Evolutionary conservation across 2,888 invertebrate genomes (phyloP), one percentile per base, ranked within the genome.

Genomic region (Brenthis hecate): DNA sequence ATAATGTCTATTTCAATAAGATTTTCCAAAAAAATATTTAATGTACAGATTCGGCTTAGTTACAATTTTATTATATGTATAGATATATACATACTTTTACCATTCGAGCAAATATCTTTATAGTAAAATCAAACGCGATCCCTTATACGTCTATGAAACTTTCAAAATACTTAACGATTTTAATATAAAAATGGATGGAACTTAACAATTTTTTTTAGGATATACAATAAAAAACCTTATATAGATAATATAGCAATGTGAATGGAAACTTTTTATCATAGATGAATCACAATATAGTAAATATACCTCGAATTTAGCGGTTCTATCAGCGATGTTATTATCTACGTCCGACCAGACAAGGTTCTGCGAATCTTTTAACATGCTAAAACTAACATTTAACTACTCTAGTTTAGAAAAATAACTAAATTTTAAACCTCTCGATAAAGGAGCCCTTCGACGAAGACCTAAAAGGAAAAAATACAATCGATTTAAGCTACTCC

Each of bases 261-360:
- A 60, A 60, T 50, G 60, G 60, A 60, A 60, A 60, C 50, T 32
- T 60, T 50, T 50, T 50, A 60, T 60, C 28, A n/a, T 32, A 32
- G n/a, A 23, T 60, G 60, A 60, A 48, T 60, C 60, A 60, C 23
- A n/a, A 16, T 11, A 60, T 16, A 60, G 50, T 60, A 32, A 28
- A 13, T 11, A 60, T 60, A 60, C 50, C 28, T 28, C 60, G 32
- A 60, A 60, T 23, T 8, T n/a, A 11, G 28, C 28, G 6, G 5
- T 48, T 11, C n/a, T 60, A 60, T 48, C 48, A 8, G 48, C 4
- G 13, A 50, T 48, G 36, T 43, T 11, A 11, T 43, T 11, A 43
- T 43, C 8, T 43, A 11, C 11, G 48, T 48, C 58, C 28, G 48
- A 48, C 48, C 28, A 28, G 23, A 23, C 8, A n/a, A 28, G 23